A percentile compares a stretch with the other conserved stretches of the same genome.
phyloP scores from a whole-genome alignment of 1,140 invertebrate species.

The Leptinotarsa lineolata region DNA sequence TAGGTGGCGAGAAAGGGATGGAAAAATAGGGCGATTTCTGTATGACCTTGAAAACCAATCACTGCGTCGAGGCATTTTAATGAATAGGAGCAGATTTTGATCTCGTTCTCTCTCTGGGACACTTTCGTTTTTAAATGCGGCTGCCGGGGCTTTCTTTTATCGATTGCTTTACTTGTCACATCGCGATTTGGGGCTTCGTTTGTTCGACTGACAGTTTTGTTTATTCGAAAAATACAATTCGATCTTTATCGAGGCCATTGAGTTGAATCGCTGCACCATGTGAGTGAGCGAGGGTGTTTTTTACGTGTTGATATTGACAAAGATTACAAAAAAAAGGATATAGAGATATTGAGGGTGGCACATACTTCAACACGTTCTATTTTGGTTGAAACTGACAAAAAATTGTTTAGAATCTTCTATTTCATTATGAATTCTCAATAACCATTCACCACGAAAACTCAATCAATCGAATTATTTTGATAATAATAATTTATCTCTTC shows the following conservation, averaged over 20 bases:
- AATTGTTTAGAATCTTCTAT: not conserved
- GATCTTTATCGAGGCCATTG: constrained; percentile 15
- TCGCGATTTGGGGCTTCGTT: constrained; percentile 6
- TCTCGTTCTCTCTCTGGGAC: constrained; percentile 23
- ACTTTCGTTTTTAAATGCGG: constrained; percentile 22
- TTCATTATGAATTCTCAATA: no score
- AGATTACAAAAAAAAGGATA: not conserved
- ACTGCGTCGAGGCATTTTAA: constrained; percentile 24
- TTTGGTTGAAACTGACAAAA: not conserved
- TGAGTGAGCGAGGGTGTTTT: not conserved
- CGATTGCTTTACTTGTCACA: constrained; percentile 16
- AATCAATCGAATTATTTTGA: no score
- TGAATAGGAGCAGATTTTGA: constrained; percentile 26
- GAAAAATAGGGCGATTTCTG: constrained; percentile 21
- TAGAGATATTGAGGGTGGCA: not conserved
- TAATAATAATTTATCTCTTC: no score
- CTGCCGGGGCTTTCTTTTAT: constrained; percentile 11
- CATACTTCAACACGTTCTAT: not conserved
- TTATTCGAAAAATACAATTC: constrained; percentile 16
- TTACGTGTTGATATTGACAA: not conserved
- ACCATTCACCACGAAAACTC: no score
- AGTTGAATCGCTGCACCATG: not conserved
- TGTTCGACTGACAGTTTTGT: constrained; percentile 14
- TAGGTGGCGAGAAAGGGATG: constrained; percentile 9
- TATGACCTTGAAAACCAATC: constrained; percentile 22